A percentile compares a stretch with the other conserved stretches of the same genome.
Evolutionary conservation across 2,888 invertebrate genomes (phyloP).

Genomic region (Chamaedrilus cognettii): DNA sequence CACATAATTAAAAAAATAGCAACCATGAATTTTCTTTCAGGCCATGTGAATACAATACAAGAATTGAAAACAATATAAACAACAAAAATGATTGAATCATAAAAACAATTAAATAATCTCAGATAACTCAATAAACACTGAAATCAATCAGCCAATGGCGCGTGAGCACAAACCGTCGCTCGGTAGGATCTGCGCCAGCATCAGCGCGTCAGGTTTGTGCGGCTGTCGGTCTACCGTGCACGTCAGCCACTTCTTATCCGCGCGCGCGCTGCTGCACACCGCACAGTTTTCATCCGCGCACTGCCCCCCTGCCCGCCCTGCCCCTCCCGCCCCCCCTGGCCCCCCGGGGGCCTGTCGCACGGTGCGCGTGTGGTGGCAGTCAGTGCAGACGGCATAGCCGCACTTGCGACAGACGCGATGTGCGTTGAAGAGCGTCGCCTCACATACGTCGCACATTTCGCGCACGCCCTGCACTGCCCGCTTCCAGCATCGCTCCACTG

Average conservation of each 20-base stretch:
- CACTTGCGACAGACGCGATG: conserved; percentile 98
- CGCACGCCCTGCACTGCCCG: conserved; percentile 92
- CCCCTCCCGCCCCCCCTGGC: too few relatives aligned
- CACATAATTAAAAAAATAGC: background rate
- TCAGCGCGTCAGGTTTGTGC: conserved; percentile 83
- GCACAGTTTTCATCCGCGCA: conserved; percentile 12
- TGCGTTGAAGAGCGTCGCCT: conserved; percentile 95
- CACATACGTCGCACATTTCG: conserved; percentile 98
- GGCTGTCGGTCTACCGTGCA: conserved; percentile 77
- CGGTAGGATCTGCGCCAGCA: conserved; percentile 94
- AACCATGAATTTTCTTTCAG: background rate
- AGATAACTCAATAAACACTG: too few relatives aligned
- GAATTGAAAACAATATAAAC: too few relatives aligned
- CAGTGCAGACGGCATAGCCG: conserved; percentile 90
- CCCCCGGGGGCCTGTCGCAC: conserved; percentile 28
- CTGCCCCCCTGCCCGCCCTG: background rate
- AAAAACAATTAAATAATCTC: too few relatives aligned
- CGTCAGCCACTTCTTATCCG: conserved; percentile 71
- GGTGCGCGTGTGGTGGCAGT: conserved; percentile 75
- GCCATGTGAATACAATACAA: too few relatives aligned
- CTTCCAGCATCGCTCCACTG: conserved; percentile 70
- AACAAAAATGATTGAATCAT: too few relatives aligned
- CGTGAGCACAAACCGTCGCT: conserved; percentile 64
- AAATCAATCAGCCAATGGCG: too few relatives aligned
- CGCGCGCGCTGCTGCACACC: conserved; percentile 12